A percentile compares a stretch with the other conserved stretches of the same genome.
These are phyloP conservation scores for Dysmachus trigonus DNA, from an alignment of 2,888 invertebrate genomes.

Conservation along the genomic window DNA sequence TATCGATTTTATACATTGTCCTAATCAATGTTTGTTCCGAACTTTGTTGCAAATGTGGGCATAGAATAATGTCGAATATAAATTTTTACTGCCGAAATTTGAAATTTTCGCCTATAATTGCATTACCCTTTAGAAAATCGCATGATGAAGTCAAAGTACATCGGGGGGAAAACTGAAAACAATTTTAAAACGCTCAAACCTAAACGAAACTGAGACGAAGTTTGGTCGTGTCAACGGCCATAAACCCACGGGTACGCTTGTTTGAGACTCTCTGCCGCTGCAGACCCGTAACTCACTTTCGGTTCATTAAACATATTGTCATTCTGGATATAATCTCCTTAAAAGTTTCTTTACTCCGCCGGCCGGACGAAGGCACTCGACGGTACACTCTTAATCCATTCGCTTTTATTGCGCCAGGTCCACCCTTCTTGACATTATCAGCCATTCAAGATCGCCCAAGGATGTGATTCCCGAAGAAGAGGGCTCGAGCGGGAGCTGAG, in stretches of 20 bases:
- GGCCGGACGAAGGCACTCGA: conserved; percentile 11
- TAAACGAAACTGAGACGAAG: not conserved
- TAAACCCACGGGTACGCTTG: conserved; percentile 27
- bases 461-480: conserved; percentile 20
- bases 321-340: conserved; percentile 42
- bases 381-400: conserved; percentile 37
- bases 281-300: conserved; percentile 42
- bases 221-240: conserved; percentile 41
- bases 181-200: conserved; percentile 16
- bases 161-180: not conserved
- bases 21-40: too few species aligned
- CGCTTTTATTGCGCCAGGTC: conserved; percentile 37
- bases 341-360: conserved; percentile 36
- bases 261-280: conserved; percentile 18
- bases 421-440: conserved; percentile 35
- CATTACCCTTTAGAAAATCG: not conserved
- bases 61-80: not conserved
- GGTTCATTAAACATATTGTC: conserved; percentile 43
- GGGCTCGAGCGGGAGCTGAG: not conserved
- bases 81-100: not conserved
- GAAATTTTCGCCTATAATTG: not conserved
- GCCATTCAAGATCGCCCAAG: conserved; percentile 39
- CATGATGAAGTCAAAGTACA: not conserved
- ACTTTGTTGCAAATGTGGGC: not conserved
- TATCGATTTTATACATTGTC: too few species aligned